A percentile compares a stretch with the other conserved stretches of the same genome.
These are phyloP conservation scores for Pseudoatta argentina DNA, from an alignment of 1,140 invertebrate genomes.

Conservation along the genomic window DNA sequence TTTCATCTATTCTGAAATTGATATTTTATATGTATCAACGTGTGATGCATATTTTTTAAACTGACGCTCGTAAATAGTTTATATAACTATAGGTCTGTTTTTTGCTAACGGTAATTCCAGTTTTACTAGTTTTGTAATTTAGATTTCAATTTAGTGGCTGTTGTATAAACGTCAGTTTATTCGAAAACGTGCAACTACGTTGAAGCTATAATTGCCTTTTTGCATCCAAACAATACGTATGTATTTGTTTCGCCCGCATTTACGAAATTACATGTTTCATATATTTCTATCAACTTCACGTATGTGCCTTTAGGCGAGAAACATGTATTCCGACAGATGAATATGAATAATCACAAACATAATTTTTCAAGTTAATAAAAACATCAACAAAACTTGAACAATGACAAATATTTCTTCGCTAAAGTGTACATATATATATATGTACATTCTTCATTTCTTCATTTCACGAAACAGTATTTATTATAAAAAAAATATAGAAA, in stretches of 20 bases:
- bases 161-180: slow-evolving; percentile 48
- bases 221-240: slow-evolving; percentile 50
- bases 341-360: slow-evolving; percentile 16
- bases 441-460: not conserved
- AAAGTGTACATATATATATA: too few species aligned
- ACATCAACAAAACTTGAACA: not conserved
- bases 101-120: not conserved
- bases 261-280: slow-evolving; percentile 42
- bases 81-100: not conserved
- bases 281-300: slow-evolving; percentile 45
- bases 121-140: slow-evolving; percentile 45
- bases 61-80: slow-evolving; percentile 4
- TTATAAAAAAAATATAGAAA: not conserved
- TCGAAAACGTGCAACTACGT: slow-evolving; percentile 26
- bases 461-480: not conserved
- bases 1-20: not conserved
- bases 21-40: slow-evolving; percentile 5
- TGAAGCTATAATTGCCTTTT: slow-evolving; percentile 50
- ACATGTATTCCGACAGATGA: slow-evolving; percentile 6
- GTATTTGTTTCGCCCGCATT: slow-evolving; percentile 40
- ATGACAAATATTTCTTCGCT: not conserved
- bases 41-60: not conserved
- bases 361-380: slow-evolving; percentile 26
- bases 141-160: slow-evolving; percentile 40
- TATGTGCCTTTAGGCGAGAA: slow-evolving; percentile 25